Evolutionary conservation across 2,797 vertebrate genomes (phyloP).

Genomic region (Taenioides sp.): DNA sequence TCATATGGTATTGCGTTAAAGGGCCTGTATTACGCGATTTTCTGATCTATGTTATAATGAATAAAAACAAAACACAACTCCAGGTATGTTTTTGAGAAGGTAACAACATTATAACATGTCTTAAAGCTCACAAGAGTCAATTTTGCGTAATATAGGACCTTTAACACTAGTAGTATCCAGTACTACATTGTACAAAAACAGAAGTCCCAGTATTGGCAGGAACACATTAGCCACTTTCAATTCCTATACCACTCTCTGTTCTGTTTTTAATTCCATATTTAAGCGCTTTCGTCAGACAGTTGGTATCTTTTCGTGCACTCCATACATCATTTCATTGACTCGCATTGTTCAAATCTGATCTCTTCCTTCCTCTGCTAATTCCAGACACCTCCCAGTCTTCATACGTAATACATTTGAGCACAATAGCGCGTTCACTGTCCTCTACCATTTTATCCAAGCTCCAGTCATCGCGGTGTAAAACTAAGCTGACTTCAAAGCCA

Average conservation of each 20-base stretch:
- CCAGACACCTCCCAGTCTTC: slow-evolving; percentile 7
- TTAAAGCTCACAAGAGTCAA: no score
- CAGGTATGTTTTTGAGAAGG: no score
- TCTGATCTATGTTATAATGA: no score
- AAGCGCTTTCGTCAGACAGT: neutral
- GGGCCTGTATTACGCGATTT: no score
- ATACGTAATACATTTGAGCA: slow-evolving; percentile 5
- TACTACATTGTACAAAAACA: neutral
- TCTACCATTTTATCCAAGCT: neutral
- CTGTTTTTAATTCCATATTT: neutral
- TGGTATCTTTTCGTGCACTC: neutral
- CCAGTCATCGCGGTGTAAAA: neutral
- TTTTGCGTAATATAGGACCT: no score
- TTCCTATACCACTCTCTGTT: neutral
- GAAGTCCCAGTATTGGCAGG: neutral
- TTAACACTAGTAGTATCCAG: no score
- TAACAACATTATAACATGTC: no score
- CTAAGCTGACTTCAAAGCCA: slow-evolving; percentile 11
- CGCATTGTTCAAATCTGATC: neutral
- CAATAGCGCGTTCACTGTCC: neutral
- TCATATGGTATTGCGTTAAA: no score
- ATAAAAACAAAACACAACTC: no score
- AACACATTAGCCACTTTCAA: neutral
- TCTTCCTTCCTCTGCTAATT: neutral
- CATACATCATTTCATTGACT: neutral